Evolutionary conservation across 2,797 vertebrate species (phyloP), one percentile per base, ranked within the genome.

Genomic region (Cottoperca gobio): DNA sequence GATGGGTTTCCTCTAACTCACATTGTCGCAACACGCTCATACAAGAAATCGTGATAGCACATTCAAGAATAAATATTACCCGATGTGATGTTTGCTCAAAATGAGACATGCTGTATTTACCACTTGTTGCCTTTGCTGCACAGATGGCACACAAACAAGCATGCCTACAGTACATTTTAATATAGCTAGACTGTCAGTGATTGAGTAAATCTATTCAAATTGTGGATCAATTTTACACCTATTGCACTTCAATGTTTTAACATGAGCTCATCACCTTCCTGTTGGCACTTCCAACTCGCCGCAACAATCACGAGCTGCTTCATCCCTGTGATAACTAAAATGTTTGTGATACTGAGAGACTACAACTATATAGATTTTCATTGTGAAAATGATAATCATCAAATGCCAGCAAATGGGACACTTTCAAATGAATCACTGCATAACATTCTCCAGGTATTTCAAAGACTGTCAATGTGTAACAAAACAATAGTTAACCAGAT

Each of bases 171-270:
- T 78, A 83, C 80, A 85, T 84, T 88, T 88, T 71, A 85, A 86
- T 87, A 83, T 85, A 87, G 78, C 88, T 82, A 88, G 83, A 94
- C 93, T 85, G 86, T 75, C 85, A 81, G 79, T 88, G 74, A 74
- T 31, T 70, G 5, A 40, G 46, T n/a, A 39, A 60, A 17, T 45
- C 39, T 37, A 52, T 40, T 70, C 54, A 46, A 28, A 64, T 69
- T 31, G 54, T 42, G 43, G 28, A 31, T 53, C 50, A 33, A 46
- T 49, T 14, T 14, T 26, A 8, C 46, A 1, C 33, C 28, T 17
- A 5, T 37, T 33, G 6, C 54, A 31, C 37, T 57, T 70, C 33
- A 39, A 14, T 26, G 53, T 43, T 76, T 74, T 52, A 54, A 58
- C 6, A 3, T 21, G 49, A 11, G 43, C 26, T 70, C 23, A n/a